phyloP scores from a whole-genome alignment of 2,888 invertebrate species.

The Drosophila lacicola region DNA sequence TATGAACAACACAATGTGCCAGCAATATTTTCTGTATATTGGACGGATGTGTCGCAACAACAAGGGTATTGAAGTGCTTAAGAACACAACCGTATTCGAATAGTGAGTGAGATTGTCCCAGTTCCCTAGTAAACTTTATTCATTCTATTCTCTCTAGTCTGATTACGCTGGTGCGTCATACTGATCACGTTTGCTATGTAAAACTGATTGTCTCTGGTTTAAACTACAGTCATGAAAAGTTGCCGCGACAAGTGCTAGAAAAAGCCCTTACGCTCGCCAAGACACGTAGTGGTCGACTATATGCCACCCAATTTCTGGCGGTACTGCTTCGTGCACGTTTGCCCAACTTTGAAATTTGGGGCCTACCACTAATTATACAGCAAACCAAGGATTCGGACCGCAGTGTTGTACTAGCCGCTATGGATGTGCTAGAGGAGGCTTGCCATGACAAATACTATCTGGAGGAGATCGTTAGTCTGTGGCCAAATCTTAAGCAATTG shows the following conservation, averaged over 20 bases:
- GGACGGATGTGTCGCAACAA: constrained; percentile 92
- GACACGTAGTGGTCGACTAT: constrained; percentile 89
- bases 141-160: constrained; percentile 86
- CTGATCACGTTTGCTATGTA: constrained; percentile 95
- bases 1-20: constrained; percentile 95
- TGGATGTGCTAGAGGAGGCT: constrained; percentile 95
- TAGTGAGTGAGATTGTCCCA: constrained; percentile 86
- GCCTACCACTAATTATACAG: constrained; percentile 92
- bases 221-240: constrained; percentile 91
- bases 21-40: constrained; percentile 97
- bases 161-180: constrained; percentile 91
- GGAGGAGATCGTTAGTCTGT: constrained; percentile 90
- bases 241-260: constrained; percentile 87
- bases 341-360: constrained; percentile 93
- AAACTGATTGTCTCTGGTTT: constrained; percentile 96
- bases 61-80: constrained; percentile 89
- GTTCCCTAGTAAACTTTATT: not conserved
- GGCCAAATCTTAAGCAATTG: constrained; percentile 89
- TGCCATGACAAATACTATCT: constrained; percentile 93
- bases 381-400: constrained; percentile 94
- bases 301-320: constrained; percentile 96
- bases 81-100: constrained; percentile 90
- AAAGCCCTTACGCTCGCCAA: constrained; percentile 83
- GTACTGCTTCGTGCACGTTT: constrained; percentile 91
- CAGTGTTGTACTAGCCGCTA: constrained; percentile 91